Evolutionary conservation across 2,888 invertebrate genomes (phyloP).

Genomic region (Nomada fucata): DNA sequence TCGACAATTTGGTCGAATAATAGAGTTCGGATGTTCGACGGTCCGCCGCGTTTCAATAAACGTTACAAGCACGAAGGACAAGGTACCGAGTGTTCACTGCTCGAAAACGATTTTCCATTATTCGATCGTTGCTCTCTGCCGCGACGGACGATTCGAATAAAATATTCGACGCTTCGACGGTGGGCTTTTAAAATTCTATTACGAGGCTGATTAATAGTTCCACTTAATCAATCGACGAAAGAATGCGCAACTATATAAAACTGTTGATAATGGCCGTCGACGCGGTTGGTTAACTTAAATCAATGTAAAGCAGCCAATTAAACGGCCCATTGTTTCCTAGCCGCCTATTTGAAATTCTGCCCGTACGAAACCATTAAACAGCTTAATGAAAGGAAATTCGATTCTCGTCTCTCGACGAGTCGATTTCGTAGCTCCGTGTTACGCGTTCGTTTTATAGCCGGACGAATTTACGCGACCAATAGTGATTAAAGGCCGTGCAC

Average conservation of each 20-base stretch:
- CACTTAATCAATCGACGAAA: constrained; percentile 34
- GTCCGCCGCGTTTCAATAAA: too few relatives aligned
- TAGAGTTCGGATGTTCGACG: too few relatives aligned
- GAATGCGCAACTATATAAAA: constrained; percentile 32
- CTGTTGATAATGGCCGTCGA: constrained; percentile 32
- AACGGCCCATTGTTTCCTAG: constrained; percentile 40
- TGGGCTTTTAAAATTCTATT: constrained; percentile 41
- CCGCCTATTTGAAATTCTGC: constrained; percentile 38
- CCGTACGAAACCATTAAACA: constrained; percentile 31
- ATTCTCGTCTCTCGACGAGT: too few relatives aligned
- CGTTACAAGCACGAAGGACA: too few relatives aligned
- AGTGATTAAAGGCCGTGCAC: not conserved
- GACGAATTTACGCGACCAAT: not conserved
- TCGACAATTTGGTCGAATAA: too few relatives aligned
- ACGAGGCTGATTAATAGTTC: constrained; percentile 19
- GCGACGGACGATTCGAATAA: not conserved
- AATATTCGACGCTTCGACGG: not conserved
- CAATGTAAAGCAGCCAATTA: constrained; percentile 50
- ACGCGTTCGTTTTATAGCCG: not conserved
- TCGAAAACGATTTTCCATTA: too few relatives aligned
- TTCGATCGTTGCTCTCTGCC: not conserved
- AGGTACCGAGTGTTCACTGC: too few relatives aligned
- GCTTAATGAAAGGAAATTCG: constrained; percentile 39
- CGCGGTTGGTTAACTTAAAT: constrained; percentile 47
- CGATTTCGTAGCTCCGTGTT: not conserved